phyloP scores from a whole-genome alignment of 1,140 invertebrate genomes.

The Camponotus floridanus region DNA sequence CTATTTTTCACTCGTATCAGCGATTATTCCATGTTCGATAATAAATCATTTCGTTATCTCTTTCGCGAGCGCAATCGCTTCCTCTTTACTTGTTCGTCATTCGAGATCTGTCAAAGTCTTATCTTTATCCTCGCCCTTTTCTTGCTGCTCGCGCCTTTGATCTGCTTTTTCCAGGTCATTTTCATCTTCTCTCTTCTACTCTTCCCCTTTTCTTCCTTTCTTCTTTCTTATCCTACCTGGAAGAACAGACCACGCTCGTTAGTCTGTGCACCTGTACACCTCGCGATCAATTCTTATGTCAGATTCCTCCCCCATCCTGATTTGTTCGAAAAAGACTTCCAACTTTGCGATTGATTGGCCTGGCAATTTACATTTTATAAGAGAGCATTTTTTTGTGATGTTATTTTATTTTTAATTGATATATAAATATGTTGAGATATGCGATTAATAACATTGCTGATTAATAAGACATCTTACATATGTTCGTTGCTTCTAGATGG shows the following conservation, averaged over 20 bases:
- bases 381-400: neutral
- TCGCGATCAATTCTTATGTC: slow-evolving; percentile 75
- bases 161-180: slow-evolving; percentile 25
- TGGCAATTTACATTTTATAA: neutral
- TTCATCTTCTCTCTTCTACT: slow-evolving; percentile 19
- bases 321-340: slow-evolving; percentile 29
- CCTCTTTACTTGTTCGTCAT: neutral
- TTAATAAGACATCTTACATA: neutral
- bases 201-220: neutral
- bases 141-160: slow-evolving; percentile 24
- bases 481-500: neutral
- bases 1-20: slow-evolving; percentile 47
- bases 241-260: slow-evolving; percentile 73
- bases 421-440: neutral
- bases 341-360: neutral
- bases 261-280: slow-evolving; percentile 79
- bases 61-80: slow-evolving; percentile 22
- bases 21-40: slow-evolving; percentile 68
- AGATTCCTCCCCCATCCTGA: slow-evolving; percentile 33
- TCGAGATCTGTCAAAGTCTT: neutral
- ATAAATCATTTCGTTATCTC: slow-evolving; percentile 54
- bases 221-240: slow-evolving; percentile 57
- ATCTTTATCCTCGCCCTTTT: slow-evolving; percentile 40
- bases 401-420: slow-evolving; percentile 14
- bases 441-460: neutral